Percentiles rank a stretch among this genome's conserved stretches.
Evolutionary conservation across 2,797 vertebrate genomes (phyloP).

Genomic region (Macrochelys suwanniensis): DNA sequence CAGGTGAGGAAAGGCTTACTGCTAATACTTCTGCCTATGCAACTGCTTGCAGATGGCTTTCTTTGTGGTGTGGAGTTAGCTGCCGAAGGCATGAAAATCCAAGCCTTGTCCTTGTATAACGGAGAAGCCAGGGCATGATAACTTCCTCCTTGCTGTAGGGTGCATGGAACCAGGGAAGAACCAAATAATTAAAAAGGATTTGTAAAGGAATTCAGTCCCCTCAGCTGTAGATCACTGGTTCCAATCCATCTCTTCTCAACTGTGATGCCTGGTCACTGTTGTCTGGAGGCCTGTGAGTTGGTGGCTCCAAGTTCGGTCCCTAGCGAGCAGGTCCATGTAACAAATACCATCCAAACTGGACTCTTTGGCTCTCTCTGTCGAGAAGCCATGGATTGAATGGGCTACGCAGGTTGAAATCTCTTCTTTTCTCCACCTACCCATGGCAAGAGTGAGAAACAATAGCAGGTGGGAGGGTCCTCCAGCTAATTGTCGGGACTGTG

Average conservation of each 20-base stretch:
- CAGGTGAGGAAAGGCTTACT: constrained; percentile 81
- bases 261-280: background rate
- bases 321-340: background rate
- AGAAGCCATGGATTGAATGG: background rate
- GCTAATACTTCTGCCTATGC: background rate
- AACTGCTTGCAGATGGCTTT: background rate
- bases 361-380: background rate
- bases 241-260: background rate
- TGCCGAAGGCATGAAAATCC: background rate
- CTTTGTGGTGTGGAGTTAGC: background rate
- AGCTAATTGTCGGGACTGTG: background rate
- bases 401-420: background rate
- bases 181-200: background rate
- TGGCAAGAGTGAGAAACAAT: background rate
- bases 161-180: background rate
- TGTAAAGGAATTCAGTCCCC: background rate
- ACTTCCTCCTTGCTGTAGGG: background rate
- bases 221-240: background rate
- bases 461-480: background rate
- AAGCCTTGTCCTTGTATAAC: background rate
- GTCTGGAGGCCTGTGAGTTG: background rate
- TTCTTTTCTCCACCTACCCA: background rate
- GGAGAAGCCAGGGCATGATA: background rate
- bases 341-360: background rate
- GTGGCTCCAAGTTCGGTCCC: background rate